Evolutionary conservation across 2,888 invertebrate species (phyloP).

Genomic region (Galerucella nymphaeae): DNA sequence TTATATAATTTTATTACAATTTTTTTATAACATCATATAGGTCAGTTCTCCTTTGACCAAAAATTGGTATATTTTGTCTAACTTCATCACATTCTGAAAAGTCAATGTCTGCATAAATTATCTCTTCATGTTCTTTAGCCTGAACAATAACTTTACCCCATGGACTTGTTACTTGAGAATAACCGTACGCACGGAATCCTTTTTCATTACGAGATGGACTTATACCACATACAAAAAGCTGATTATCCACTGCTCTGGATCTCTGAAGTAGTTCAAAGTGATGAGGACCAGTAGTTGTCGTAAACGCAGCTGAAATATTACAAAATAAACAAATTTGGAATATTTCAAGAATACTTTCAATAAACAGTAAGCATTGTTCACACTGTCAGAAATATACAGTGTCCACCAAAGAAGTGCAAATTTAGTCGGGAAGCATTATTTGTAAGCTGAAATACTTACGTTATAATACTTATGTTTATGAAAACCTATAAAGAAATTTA

Average conservation of each 20-base stretch:
- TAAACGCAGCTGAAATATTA: slow-evolving; percentile 75
- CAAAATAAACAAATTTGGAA: neutral
- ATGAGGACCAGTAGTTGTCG: slow-evolving; percentile 93
- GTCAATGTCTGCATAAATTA: slow-evolving; percentile 83
- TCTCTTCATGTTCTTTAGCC: slow-evolving; percentile 77
- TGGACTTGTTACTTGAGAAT: slow-evolving; percentile 85
- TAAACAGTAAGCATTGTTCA: neutral
- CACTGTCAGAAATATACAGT: neutral
- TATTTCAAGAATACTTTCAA: neutral
- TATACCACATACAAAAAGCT: slow-evolving; percentile 86
- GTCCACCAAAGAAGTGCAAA: too few relatives aligned
- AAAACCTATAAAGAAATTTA: too few relatives aligned
- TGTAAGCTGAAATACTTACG: too few relatives aligned
- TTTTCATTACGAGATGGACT: slow-evolving; percentile 85
- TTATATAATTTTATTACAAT: slow-evolving; percentile 1
- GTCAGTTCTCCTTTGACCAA: slow-evolving; percentile 68
- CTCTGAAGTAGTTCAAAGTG: slow-evolving; percentile 92
- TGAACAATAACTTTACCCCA: slow-evolving; percentile 81
- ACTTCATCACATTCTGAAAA: slow-evolving; percentile 78
- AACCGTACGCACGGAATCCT: slow-evolving; percentile 89
- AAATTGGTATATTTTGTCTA: slow-evolving; percentile 85
- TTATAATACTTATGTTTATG: too few relatives aligned
- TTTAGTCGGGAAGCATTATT: too few relatives aligned
- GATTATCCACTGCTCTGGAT: slow-evolving; percentile 87
- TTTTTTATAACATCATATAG: slow-evolving; percentile 71